phyloP scores from a whole-genome alignment of 2,888 invertebrate species.

The Patella ulyssiponensis region DNA sequence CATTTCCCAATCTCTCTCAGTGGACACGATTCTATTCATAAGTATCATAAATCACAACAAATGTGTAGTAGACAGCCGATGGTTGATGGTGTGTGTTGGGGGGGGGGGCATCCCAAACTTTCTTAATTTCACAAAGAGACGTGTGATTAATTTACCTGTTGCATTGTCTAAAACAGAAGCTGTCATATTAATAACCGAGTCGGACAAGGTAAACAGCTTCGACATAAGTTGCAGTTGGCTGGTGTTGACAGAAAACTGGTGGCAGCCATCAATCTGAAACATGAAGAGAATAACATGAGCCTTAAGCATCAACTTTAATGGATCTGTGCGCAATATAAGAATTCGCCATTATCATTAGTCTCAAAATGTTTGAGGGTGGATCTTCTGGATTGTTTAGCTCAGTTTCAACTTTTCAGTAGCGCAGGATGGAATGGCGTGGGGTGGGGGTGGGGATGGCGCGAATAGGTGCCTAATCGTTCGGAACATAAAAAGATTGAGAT shows the following conservation, averaged over 20 bases:
- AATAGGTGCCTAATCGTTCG: not conserved
- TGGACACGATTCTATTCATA: too few species aligned
- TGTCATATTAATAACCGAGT: not conserved
- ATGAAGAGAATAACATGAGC: not conserved
- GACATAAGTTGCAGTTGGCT: not conserved
- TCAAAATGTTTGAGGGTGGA: too few species aligned
- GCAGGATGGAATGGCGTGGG: not conserved
- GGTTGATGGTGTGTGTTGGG: too few species aligned
- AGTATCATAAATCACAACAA: too few species aligned
- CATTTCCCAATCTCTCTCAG: too few species aligned
- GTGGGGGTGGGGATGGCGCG: not conserved
- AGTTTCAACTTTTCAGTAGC: not conserved
- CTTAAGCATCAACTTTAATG: too few species aligned
- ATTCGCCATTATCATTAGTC: too few species aligned
- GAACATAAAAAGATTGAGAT: too few species aligned
- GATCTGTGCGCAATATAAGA: too few species aligned
- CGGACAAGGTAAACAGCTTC: not conserved
- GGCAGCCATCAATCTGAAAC: not conserved
- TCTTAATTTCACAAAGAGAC: too few species aligned
- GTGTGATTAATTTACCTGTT: not conserved
- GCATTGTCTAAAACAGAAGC: conserved; percentile 10
- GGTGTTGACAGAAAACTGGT: not conserved
- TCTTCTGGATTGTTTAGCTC: not conserved
- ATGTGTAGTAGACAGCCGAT: too few species aligned
- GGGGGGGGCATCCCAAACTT: too few species aligned